phyloP scores from a whole-genome alignment of 2,113 vertebrate species.

The Turdus rufiventris region DNA sequence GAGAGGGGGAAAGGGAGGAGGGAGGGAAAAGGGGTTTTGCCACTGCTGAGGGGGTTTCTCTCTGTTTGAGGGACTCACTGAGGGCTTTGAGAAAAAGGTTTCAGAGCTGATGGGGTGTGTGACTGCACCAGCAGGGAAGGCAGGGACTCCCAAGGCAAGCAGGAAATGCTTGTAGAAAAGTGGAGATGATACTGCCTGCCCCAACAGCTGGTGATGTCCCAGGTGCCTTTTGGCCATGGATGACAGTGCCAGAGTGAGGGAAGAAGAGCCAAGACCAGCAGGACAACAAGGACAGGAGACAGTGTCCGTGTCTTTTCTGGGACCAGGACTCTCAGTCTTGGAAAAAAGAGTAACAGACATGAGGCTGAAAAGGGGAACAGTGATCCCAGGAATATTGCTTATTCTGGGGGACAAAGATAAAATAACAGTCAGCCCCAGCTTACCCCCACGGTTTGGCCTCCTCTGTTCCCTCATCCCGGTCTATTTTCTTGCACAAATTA shows the following conservation, averaged over 20 bases:
- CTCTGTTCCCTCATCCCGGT: background rate
- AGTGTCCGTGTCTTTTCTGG: background rate
- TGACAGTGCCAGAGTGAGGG: background rate
- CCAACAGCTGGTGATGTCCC: background rate
- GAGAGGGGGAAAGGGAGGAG: background rate
- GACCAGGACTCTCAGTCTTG: background rate
- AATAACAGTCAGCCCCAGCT: background rate
- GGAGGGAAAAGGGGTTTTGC: background rate
- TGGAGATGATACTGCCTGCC: background rate
- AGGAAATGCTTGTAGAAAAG: background rate
- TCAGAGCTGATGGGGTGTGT: background rate
- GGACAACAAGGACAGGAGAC: background rate
- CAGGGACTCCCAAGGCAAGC: background rate
- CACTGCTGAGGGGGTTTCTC: background rate
- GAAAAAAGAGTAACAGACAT: background rate
- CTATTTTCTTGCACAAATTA: background rate
- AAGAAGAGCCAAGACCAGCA: background rate
- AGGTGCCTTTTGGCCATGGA: background rate
- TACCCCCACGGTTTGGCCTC: background rate
- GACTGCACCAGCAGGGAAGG: background rate
- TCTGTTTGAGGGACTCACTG: background rate
- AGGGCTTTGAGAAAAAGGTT: background rate
- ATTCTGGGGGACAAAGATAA: background rate
- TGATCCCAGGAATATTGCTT: background rate
- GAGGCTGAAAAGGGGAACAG: background rate